Percentiles rank a stretch among this genome's conserved stretches.
These are phyloP conservation scores for Mormyrus hasselquistii DNA, from an alignment of 2,797 vertebrate genomes.

Conservation along the genomic window DNA sequence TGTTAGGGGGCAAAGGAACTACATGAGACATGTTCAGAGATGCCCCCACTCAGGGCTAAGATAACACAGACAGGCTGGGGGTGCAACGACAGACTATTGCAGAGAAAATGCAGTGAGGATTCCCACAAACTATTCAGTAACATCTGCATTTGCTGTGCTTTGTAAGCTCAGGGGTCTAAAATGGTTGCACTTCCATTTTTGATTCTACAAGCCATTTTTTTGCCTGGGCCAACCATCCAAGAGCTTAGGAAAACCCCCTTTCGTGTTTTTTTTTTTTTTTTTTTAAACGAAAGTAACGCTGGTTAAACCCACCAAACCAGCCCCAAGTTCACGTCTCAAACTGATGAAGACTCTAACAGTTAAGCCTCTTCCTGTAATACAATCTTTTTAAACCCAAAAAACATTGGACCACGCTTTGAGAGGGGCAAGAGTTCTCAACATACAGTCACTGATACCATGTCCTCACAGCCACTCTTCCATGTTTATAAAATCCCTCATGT, in stretches of 20 bases:
- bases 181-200: background rate
- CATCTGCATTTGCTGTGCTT: background rate
- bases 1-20: background rate
- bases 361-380: background rate
- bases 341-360: background rate
- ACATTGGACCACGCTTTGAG: background rate
- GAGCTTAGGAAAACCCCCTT: background rate
- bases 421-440: background rate
- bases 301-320: background rate
- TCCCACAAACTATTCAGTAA: background rate
- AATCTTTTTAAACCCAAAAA: background rate
- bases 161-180: background rate
- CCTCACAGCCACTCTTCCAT: background rate
- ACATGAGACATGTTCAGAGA: background rate
- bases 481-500: background rate
- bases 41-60: background rate
- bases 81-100: background rate
- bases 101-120: background rate
- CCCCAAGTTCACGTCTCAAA: background rate
- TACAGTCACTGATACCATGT: background rate
- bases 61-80: background rate
- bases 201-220: background rate
- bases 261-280: background rate
- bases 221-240: background rate
- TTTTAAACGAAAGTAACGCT: background rate